A percentile compares a stretch with the other conserved stretches of the same genome.
These are phyloP conservation scores for Polyommatus icarus DNA, from an alignment of 2,888 invertebrate genomes.

Conservation along the genomic window DNA sequence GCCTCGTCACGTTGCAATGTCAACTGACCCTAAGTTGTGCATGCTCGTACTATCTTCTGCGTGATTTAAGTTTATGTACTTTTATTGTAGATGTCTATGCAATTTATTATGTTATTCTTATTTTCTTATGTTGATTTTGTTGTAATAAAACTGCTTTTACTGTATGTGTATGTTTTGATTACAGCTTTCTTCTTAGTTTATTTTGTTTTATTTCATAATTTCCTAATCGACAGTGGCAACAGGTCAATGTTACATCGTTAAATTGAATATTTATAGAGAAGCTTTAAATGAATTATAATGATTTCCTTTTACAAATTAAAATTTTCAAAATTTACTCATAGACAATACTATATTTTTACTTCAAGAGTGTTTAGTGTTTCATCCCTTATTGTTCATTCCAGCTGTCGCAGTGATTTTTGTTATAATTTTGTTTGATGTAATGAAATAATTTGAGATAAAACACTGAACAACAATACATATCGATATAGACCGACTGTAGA, in stretches of 20 bases:
- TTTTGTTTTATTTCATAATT: constrained; percentile 31
- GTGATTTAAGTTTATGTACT: constrained; percentile 38
- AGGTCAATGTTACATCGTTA: background rate
- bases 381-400: background rate
- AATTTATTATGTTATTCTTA: constrained; percentile 33
- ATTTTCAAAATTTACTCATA: too few relatives aligned
- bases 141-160: constrained; percentile 19
- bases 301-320: too few relatives aligned
- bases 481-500: too few relatives aligned
- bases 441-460: background rate
- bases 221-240: constrained; percentile 22
- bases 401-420: background rate
- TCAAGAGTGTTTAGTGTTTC: background rate
- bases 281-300: background rate
- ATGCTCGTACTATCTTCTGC: constrained; percentile 40
- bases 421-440: background rate
- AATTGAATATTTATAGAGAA: background rate
- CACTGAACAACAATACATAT: background rate
- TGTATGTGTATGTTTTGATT: constrained; percentile 31
- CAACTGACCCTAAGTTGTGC: constrained; percentile 34
- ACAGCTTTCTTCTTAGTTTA: constrained; percentile 32
- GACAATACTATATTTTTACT: background rate
- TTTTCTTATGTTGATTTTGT: constrained; percentile 25
- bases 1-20: background rate
- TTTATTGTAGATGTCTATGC: constrained; percentile 27